These are phyloP conservation scores for Syndactyla subalaris DNA, from an alignment of 2,797 vertebrate species.

Conservation along the genomic window DNA sequence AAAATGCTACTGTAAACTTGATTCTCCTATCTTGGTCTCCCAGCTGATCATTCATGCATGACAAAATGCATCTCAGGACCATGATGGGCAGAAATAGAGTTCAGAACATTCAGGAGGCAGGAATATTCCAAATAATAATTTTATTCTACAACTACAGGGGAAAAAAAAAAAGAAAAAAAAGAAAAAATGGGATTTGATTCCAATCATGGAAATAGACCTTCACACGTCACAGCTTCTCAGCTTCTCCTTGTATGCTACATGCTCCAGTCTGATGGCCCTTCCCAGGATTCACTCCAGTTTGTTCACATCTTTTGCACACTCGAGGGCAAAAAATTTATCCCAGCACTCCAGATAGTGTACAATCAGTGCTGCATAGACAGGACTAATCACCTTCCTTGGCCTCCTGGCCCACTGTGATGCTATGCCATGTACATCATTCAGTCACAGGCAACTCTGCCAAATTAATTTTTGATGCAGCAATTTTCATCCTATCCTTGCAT, in stretches of 20 bases:
- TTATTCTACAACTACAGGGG: background rate
- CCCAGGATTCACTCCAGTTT: background rate
- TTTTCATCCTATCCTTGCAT: background rate
- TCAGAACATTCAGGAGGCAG: background rate
- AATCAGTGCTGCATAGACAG: background rate
- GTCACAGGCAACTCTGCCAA: background rate
- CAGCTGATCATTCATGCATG: background rate
- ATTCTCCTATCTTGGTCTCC: background rate
- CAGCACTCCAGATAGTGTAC: background rate
- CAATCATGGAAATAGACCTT: background rate
- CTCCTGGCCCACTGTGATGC: background rate
- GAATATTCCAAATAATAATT: background rate
- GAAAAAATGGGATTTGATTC: background rate
- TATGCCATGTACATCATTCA: background rate
- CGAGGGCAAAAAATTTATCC: background rate
- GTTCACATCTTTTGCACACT: background rate
- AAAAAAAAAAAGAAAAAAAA: background rate
- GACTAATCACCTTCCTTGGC: background rate
- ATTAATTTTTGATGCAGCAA: background rate
- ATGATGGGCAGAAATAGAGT: background rate
- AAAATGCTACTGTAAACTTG: background rate
- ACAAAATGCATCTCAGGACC: background rate
- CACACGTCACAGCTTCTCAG: background rate
- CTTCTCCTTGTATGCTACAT: background rate
- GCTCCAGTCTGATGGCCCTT: background rate